phyloP scores from a whole-genome alignment of 2,797 vertebrate genomes.

The Cirrhinus molitorella region DNA sequence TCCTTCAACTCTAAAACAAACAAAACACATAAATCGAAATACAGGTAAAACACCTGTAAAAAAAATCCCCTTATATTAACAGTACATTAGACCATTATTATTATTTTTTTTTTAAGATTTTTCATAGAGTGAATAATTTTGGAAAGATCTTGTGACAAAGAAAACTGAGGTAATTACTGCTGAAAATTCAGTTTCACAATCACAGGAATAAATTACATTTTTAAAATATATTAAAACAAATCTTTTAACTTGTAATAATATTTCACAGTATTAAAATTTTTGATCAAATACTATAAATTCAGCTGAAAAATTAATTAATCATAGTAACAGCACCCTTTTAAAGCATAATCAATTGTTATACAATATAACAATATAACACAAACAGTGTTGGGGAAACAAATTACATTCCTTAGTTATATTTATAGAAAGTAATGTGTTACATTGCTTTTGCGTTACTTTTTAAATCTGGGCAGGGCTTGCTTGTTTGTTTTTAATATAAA shows the following conservation, averaged over 20 bases:
- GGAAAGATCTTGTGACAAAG: background rate
- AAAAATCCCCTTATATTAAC: background rate
- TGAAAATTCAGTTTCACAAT: background rate
- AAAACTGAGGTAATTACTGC: background rate
- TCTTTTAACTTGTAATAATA: background rate
- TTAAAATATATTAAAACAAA: background rate
- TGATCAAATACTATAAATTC: background rate
- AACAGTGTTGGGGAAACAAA: too few species aligned
- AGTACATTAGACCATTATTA: background rate
- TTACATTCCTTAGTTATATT: too few species aligned
- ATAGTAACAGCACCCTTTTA: background rate
- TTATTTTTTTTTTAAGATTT: background rate
- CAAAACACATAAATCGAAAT: too few species aligned
- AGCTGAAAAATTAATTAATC: background rate
- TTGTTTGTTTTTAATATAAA: too few species aligned
- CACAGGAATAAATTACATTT: background rate
- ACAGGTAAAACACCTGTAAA: background rate
- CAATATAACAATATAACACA: too few species aligned
- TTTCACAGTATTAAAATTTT: background rate
- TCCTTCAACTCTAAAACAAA: too few species aligned
- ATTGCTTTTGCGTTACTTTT: too few species aligned
- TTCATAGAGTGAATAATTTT: background rate
- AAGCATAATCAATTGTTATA: background rate
- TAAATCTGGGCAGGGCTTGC: too few species aligned
- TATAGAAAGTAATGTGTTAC: too few species aligned